These are phyloP conservation scores for Pachyseris speciosa DNA, from an alignment of 64 coral and sea anemone genomes.

Conservation along the genomic window DNA sequence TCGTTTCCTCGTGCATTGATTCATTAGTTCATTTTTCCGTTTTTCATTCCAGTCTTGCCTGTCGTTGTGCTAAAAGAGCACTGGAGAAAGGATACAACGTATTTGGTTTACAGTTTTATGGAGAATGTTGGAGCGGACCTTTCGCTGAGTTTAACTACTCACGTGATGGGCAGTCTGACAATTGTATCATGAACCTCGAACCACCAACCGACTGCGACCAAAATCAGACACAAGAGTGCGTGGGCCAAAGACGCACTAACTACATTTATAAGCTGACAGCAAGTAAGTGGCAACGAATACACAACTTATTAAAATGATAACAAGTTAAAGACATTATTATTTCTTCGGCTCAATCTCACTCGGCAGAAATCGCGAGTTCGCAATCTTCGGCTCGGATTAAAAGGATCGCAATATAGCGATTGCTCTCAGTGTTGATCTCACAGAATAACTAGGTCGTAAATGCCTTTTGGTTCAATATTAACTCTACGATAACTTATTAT, in stretches of 20 bases:
- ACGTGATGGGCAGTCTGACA: slow-evolving; percentile 43
- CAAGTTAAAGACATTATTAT: too few relatives aligned
- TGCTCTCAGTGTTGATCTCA: too few relatives aligned
- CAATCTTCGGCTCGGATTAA: too few relatives aligned
- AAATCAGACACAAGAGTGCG: slow-evolving; percentile 24
- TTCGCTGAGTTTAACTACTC: slow-evolving; percentile 30
- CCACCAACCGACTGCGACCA: slow-evolving; percentile 29
- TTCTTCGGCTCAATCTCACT: too few relatives aligned
- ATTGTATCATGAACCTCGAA: slow-evolving; percentile 29
- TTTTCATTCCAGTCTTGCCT: slow-evolving; percentile 51
- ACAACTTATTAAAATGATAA: too few relatives aligned
- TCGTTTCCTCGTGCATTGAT: too few relatives aligned
- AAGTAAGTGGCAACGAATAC: slow-evolving; percentile 64
- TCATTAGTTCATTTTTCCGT: too few relatives aligned
- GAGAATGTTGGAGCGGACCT: slow-evolving; percentile 77
- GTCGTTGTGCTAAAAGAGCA: slow-evolving; percentile 69
- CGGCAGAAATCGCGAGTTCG: too few relatives aligned
- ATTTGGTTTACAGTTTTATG: slow-evolving; percentile 80
- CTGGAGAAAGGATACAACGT: slow-evolving; percentile 44
- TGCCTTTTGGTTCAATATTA: too few relatives aligned
- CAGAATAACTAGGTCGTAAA: too few relatives aligned
- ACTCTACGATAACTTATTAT: too few relatives aligned
- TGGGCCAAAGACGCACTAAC: slow-evolving; percentile 22
- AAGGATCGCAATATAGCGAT: too few relatives aligned
- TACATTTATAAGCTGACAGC: slow-evolving; percentile 41